These are phyloP conservation scores for Cervus canadensis DNA, from an alignment of 2,113 vertebrate genomes.

Conservation along the genomic window DNA sequence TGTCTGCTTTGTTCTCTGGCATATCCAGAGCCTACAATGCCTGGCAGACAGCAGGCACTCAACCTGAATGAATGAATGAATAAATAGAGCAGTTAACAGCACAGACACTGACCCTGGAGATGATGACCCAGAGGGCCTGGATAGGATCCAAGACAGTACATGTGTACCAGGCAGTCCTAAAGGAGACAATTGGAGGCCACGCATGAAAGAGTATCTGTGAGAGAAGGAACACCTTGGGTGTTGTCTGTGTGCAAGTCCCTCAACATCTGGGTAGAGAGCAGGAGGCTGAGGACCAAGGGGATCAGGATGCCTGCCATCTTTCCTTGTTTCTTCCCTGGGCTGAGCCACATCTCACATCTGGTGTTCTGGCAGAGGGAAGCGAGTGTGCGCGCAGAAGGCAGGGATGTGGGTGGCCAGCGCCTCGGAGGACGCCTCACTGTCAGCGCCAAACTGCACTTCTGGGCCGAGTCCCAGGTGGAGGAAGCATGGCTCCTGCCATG, in stretches of 20 bases:
- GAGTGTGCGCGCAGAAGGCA: background rate
- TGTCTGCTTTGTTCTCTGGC: background rate
- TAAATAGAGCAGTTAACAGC: background rate
- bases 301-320: background rate
- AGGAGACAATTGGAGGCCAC: background rate
- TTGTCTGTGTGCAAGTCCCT: background rate
- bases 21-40: background rate
- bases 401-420: slow-evolving; percentile 13
- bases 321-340: background rate
- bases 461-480: slow-evolving; percentile 19
- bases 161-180: background rate
- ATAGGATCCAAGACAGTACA: background rate
- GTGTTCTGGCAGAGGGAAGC: background rate
- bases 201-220: background rate
- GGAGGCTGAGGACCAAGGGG: background rate
- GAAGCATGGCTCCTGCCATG: background rate
- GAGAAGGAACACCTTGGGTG: background rate
- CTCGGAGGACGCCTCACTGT: background rate
- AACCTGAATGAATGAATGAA: background rate
- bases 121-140: background rate
- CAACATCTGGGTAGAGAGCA: background rate
- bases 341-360: background rate
- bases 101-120: background rate
- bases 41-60: background rate
- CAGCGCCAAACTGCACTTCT: background rate